Evolutionary conservation across 2,888 invertebrate species (phyloP).

Genomic region (Scrobipalpa costella): DNA sequence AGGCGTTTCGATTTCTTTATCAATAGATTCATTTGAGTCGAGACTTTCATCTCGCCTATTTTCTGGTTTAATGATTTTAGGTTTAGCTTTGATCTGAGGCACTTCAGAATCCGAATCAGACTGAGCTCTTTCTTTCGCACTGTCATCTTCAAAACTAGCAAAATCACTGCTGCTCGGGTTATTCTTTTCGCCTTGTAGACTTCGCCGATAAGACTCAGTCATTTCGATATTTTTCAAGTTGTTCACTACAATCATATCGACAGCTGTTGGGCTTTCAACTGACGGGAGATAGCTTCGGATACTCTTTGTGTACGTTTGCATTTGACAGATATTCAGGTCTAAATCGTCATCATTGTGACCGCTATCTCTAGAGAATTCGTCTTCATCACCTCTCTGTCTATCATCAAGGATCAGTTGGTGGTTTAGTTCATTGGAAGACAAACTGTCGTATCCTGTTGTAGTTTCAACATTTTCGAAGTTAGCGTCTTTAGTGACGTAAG

Average conservation of each 20-base stretch:
- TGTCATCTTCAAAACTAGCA: constrained; percentile 80
- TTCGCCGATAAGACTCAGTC: constrained; percentile 62
- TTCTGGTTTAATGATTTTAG: constrained; percentile 82
- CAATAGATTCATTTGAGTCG: constrained; percentile 72
- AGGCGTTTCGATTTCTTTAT: constrained; percentile 66
- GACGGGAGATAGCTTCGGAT: constrained; percentile 75
- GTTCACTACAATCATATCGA: constrained; percentile 71
- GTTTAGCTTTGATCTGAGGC: constrained; percentile 65
- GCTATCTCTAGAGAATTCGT: constrained; percentile 71
- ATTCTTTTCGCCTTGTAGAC: constrained; percentile 45
- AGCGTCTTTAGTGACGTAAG: constrained; percentile 69
- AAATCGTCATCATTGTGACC: constrained; percentile 88
- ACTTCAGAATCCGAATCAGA: constrained; percentile 72
- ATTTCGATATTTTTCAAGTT: constrained; percentile 75
- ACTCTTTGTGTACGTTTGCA: constrained; percentile 82
- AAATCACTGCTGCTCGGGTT: constrained; percentile 67
- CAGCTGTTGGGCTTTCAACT: constrained; percentile 69
- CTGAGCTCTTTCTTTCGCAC: constrained; percentile 78
- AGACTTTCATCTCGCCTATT: constrained; percentile 64
- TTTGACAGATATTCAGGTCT: constrained; percentile 81
- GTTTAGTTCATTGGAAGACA: constrained; percentile 69
- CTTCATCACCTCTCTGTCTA: constrained; percentile 51
- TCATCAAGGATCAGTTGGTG: constrained; percentile 65
- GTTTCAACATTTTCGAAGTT: constrained; percentile 74
- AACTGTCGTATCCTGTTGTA: constrained; percentile 73